Conservation (phyloP, 2,113 vertebrate genomes). For the Oncorhynchus keta region DNA sequence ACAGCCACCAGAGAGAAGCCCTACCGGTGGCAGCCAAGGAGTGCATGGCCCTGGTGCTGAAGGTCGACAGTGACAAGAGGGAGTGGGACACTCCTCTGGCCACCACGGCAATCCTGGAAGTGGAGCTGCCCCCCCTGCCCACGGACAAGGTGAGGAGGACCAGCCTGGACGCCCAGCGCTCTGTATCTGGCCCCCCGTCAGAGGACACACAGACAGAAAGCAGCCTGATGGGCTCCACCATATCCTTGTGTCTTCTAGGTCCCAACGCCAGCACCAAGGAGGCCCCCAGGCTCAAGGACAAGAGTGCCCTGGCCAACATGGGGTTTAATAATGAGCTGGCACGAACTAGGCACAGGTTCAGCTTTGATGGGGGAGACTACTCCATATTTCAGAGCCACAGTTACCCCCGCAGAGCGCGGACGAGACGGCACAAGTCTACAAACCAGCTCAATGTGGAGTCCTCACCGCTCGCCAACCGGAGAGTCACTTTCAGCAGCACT, state of each 20-base stretch:
- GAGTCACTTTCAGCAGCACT: constrained; percentile 90
- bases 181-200: constrained; percentile 59
- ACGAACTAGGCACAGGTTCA: constrained; percentile 87
- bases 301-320: constrained; percentile 61
- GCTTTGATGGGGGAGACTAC: constrained; percentile 91
- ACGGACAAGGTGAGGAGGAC: constrained; percentile 57
- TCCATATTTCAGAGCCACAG: constrained; percentile 94
- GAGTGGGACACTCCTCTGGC: constrained; percentile 57
- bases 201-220: constrained; percentile 81
- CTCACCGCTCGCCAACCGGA: constrained; percentile 75
- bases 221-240: constrained; percentile 79
- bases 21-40: constrained; percentile 58
- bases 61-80: constrained; percentile 53
- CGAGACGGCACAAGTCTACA: constrained; percentile 88
- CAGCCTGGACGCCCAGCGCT: constrained; percentile 67
- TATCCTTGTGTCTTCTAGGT: constrained; percentile 86
- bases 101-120: constrained; percentile 64
- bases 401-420: constrained; percentile 89
- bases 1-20: constrained; percentile 56
- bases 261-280: constrained; percentile 72
- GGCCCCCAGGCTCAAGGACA: constrained; percentile 72
- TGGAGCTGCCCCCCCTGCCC: constrained; percentile 53
- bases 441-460: constrained; percentile 84
- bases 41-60: constrained; percentile 74
- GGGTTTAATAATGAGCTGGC: constrained; percentile 79